These are phyloP conservation scores for Pelecanoides urinatrix DNA, from an alignment of 2,113 vertebrate species.

Conservation along the genomic window DNA sequence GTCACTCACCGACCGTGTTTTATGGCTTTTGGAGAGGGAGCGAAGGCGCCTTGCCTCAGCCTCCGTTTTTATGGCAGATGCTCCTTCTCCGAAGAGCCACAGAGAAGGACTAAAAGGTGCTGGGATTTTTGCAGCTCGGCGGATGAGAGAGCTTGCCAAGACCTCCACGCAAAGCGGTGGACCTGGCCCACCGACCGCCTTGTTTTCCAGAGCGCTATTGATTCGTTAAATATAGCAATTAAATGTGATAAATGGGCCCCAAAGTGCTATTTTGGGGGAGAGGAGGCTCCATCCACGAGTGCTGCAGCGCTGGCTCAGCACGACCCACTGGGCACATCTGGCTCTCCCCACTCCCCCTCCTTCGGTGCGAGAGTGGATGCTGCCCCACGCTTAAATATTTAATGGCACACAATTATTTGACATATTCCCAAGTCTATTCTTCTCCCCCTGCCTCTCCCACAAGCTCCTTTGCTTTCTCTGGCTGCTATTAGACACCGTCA, in stretches of 20 bases:
- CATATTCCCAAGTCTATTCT: rapidly evolving
- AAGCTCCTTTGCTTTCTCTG: not conserved
- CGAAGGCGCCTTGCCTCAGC: not conserved
- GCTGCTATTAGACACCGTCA: not conserved
- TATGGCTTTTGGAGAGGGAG: not conserved
- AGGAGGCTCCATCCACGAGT: not conserved
- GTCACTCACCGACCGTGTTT: rapidly evolving
- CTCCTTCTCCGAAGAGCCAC: not conserved
- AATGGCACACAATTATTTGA: not conserved
- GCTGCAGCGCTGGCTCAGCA: not conserved
- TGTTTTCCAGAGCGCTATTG: not conserved
- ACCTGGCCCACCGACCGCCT: not conserved
- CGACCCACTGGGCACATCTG: not conserved
- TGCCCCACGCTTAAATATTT: not conserved
- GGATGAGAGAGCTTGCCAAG: not conserved
- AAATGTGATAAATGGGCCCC: not conserved
- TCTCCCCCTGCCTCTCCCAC: not conserved
- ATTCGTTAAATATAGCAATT: not conserved
- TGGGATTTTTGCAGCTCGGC: rapidly evolving
- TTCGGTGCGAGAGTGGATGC: rapidly evolving
- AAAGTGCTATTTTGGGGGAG: not conserved
- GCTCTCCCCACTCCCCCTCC: not conserved
- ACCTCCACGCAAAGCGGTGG: not conserved
- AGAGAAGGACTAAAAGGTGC: not conserved
- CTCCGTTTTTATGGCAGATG: rapidly evolving